Evolutionary conservation across 2,888 invertebrate species (phyloP).

Genomic region (Macrophya annulata): DNA sequence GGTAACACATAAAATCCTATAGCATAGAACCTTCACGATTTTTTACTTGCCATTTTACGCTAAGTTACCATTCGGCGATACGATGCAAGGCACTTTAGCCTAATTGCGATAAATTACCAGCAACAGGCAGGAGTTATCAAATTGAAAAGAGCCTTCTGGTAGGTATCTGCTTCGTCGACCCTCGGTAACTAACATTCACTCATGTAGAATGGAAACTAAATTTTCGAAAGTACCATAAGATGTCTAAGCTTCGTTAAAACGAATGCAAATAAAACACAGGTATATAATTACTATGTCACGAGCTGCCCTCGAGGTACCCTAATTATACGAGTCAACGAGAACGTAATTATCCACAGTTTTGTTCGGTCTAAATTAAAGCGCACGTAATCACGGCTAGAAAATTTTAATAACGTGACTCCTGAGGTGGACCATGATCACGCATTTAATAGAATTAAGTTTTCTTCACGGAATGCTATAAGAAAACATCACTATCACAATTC

Average conservation of each 20-base stretch:
- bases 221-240: background rate
- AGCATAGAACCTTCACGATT: background rate
- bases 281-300: conserved; percentile 47
- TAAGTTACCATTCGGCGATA: conserved; percentile 5
- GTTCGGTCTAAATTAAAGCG: conserved; percentile 16
- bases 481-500: background rate
- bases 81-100: background rate
- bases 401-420: background rate
- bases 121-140: background rate
- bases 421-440: background rate
- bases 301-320: conserved; percentile 28
- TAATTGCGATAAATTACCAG: background rate
- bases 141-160: background rate
- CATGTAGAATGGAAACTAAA: background rate
- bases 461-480: too few species aligned
- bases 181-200: background rate
- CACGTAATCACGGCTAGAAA: conserved; percentile 2
- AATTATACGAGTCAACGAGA: conserved; percentile 30
- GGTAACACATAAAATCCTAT: background rate
- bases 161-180: background rate
- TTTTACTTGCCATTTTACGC: background rate
- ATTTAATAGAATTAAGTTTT: background rate
- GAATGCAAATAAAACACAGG: conserved; percentile 11
- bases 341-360: conserved; percentile 31
- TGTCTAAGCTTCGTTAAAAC: background rate